Base-by-base conservation (phyloP, 2,888 invertebrate genomes). In the Archips xylosteana region DNA sequence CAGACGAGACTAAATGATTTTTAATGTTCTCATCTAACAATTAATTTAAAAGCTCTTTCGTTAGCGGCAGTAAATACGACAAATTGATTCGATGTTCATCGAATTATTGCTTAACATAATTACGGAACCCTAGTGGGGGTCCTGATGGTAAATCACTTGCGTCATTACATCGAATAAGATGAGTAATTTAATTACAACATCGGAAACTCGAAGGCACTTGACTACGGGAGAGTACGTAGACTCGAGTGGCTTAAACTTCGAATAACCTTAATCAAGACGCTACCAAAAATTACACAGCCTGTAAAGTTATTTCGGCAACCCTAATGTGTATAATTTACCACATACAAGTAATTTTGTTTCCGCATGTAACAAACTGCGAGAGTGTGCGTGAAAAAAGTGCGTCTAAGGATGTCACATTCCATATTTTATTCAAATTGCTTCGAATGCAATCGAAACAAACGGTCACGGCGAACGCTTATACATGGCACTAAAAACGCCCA, bases 161-260 rank as follows among this genome's bases (percentile, higher is more conserved):
- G 82, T 86, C 86, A 88, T 89, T 86, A 85, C 85, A 78, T 82
- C 77, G 82, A 86, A 85, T 85, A 82, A 82, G 84, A 81, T 78
- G 81, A 81, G 82, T 88, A 89, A 90, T 89, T 88, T 86, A 88
- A 88, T 90, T 88, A 88, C 86, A 81, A 81, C 85, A 85, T 85
- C 88, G 79, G 76, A 85, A 85, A 85, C 85, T 85, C 82, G 79
- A 81, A 77, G 76, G 79, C 81, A 80, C 80, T 82, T 76, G 77
- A 81, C 79, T 77, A 76, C 75, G 75, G 76, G 79, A 76, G 79
- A 76, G 79, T 81, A 80, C 71, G 78, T 78, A 80, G 80, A 78
- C 79, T 76, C 78, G 76, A 78, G 79, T 78, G 76, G 78, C 79
- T 79, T 76, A 75, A 80, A 78, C 75, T 80, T 81, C 76, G 76